Conservation (phyloP, 2,113 vertebrate genomes). For the Phaethon lepturus region DNA sequence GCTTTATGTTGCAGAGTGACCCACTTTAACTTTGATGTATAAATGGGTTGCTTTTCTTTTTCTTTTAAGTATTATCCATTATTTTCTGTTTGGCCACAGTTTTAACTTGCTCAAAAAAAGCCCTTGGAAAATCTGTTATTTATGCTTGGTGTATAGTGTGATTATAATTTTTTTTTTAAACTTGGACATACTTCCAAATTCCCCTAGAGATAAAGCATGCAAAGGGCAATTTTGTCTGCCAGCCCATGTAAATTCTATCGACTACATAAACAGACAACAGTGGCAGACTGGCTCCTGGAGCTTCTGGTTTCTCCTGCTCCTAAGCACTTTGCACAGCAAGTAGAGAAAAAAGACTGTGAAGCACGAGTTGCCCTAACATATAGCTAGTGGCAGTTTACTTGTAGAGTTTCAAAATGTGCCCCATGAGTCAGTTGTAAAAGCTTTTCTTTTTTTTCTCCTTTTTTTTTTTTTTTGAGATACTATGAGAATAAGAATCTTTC, state of each 20-base stretch:
- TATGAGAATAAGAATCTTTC: background rate
- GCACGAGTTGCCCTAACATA: background rate
- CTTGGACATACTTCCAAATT: slow-evolving; percentile 28
- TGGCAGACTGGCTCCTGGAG: slow-evolving; percentile 50
- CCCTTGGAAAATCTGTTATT: background rate
- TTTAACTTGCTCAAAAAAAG: background rate
- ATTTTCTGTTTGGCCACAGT: background rate
- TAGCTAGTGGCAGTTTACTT: background rate
- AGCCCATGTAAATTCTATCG: slow-evolving; percentile 35
- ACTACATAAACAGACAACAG: slow-evolving; percentile 38
- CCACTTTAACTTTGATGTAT: slow-evolving; percentile 54
- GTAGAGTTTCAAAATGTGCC: background rate
- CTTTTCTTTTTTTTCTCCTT: no score
- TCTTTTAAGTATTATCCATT: background rate
- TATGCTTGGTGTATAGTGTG: background rate
- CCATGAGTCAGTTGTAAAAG: background rate
- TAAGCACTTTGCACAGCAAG: slow-evolving; percentile 6
- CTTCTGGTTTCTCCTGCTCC: background rate
- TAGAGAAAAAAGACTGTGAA: background rate
- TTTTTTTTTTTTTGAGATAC: background rate
- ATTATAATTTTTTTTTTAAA: slow-evolving; percentile 28
- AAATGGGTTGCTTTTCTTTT: slow-evolving; percentile 2
- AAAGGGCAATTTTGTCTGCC: slow-evolving; percentile 53
- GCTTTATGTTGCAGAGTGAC: slow-evolving; percentile 52
- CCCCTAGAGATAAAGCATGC: slow-evolving; percentile 23